These are phyloP conservation scores for Penaeus monodon DNA, from an alignment of 2,888 invertebrate genomes.

Conservation along the genomic window DNA sequence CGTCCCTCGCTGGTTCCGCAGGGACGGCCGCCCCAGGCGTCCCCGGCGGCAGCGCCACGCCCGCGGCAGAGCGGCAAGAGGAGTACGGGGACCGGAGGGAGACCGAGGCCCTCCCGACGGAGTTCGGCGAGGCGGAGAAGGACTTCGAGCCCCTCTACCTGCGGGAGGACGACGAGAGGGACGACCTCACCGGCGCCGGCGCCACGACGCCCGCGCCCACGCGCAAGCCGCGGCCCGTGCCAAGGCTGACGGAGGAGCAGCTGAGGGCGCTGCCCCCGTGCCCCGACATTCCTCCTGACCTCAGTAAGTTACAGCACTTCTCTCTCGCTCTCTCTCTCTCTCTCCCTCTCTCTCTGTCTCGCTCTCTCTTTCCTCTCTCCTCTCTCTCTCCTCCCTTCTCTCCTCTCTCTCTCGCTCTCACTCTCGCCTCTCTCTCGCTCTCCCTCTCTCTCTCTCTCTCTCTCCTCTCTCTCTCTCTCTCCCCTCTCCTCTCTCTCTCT, in stretches of 20 bases:
- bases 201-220: neutral
- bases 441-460: neutral
- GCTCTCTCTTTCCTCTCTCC: neutral
- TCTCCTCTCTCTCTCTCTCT: neutral
- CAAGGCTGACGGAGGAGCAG: conserved; percentile 34
- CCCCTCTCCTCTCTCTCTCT: neutral
- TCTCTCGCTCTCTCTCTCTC: neutral
- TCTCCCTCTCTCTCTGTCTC: neutral
- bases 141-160: conserved; percentile 29
- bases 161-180: conserved; percentile 26
- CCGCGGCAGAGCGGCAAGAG: neutral
- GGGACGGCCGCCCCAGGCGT: no score
- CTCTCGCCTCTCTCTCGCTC: neutral
- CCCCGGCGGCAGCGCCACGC: no score
- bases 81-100: neutral
- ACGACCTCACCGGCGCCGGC: conserved; percentile 28
- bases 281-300: conserved; percentile 53
- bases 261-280: conserved; percentile 38
- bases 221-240: neutral
- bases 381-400: neutral
- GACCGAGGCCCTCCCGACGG: neutral
- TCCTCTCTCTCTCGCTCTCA: neutral
- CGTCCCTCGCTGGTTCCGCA: neutral
- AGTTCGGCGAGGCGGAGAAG: conserved; percentile 24
- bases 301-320: conserved; percentile 25